Evolutionary conservation across 2,113 vertebrate genomes (phyloP).

Genomic region (Genyomyrus donnyi): DNA sequence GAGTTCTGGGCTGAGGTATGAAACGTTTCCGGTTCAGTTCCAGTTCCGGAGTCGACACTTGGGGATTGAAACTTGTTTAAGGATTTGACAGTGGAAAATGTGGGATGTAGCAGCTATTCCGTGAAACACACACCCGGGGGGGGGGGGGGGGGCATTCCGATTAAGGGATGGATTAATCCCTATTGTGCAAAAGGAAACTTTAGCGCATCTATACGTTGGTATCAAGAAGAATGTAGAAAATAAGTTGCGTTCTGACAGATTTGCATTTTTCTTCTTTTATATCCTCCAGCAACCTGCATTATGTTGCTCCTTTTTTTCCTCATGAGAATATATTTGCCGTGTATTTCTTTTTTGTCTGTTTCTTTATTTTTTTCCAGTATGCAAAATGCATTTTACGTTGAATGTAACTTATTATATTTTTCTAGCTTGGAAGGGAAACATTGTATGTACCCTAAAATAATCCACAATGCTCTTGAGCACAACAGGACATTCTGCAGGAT

Average conservation of each 20-base stretch:
- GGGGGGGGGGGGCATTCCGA: neutral
- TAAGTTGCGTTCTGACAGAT: neutral
- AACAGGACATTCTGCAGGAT: neutral
- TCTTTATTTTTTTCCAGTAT: neutral
- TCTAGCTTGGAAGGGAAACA: neutral
- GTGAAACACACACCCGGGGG: neutral
- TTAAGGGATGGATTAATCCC: neutral
- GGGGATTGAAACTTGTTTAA: neutral
- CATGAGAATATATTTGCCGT: neutral
- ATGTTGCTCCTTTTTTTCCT: neutral
- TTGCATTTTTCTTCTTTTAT: neutral
- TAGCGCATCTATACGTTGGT: neutral
- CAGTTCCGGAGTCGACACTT: neutral
- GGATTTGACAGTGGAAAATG: neutral
- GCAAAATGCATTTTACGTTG: neutral
- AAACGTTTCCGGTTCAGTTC: neutral
- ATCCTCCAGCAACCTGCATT: neutral
- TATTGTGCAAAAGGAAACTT: neutral
- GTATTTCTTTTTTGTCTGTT: neutral
- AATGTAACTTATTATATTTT: neutral
- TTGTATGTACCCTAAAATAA: neutral
- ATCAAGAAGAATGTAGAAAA: neutral
- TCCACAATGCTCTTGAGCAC: neutral
- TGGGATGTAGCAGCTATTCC: neutral
- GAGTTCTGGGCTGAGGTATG: slow-evolving; percentile 98